Evolutionary conservation across 2,888 invertebrate genomes (phyloP), one percentile per base, ranked within the genome.

Genomic region (Orchestes rusci): DNA sequence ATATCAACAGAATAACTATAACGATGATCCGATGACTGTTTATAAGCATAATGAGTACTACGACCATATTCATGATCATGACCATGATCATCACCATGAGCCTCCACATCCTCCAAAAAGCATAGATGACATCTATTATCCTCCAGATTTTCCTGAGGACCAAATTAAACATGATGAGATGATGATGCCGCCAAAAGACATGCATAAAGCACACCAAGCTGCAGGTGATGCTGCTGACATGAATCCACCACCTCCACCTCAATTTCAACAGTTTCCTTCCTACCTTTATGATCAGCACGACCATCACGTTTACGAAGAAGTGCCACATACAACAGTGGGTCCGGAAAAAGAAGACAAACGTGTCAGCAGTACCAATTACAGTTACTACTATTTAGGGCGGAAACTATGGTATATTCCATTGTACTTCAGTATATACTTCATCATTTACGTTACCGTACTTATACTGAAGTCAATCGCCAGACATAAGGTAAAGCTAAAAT

Each of bases 391-490:
- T 59, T 71, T 84, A 48, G 84, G 84, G 2, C 77, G 81, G 55
- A 84, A 84, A 59, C 67, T 84, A 23, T 84, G 83, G 74, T 84
- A 84, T 60, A 70, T 84, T 49, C 84, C 84, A 0, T 65, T 84
- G 32, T 84, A 84, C 63, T 84, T 84, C 61, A 83, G 83, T 60
- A 79, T 84, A 10, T 84, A 79, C 55, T 79, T 79, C 53, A 75
- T 79, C 38, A 68, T 82, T 44, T 84, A 84, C 58, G 80, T 84
- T 1, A 80, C 79, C 2, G 79, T 82, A 13, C 69, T 84, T 17
- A 79, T 84, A 46, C 70, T 84, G 18, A 84, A 84, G 63, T 81
- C 83, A 3, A 76, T 84, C 23, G 73, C 82, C 23, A 74, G 83
- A 47, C 84, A 84, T 62, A 84, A 84, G 65, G 80, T 84, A 41